These are phyloP conservation scores for Alces alces DNA, from an alignment of 2,113 vertebrate species.

Conservation along the genomic window DNA sequence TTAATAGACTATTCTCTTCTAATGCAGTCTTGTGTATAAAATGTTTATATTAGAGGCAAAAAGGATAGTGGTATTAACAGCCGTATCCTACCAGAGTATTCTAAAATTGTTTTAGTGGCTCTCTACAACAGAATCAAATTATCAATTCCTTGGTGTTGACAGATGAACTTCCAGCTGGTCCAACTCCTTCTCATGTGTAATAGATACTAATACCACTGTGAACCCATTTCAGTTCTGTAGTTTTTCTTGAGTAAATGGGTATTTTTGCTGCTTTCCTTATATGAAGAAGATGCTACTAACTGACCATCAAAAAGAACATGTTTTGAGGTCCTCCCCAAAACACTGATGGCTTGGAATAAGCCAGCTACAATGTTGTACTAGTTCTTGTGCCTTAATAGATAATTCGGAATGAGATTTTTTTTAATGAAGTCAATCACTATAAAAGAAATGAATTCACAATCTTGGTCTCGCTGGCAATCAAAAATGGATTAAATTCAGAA, in stretches of 20 bases:
- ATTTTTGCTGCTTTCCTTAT: neutral
- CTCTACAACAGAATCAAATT: neutral
- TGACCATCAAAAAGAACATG: neutral
- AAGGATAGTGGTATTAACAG: neutral
- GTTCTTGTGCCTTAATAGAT: neutral
- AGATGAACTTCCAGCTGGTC: neutral
- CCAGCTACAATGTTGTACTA: neutral
- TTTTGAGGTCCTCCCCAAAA: neutral
- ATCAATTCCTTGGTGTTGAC: neutral
- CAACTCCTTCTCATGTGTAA: conserved; percentile 70
- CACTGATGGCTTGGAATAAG: neutral
- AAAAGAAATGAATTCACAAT: conserved; percentile 7
- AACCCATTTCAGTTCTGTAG: neutral
- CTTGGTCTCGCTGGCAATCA: neutral
- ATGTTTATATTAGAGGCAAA: neutral
- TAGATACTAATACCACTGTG: neutral
- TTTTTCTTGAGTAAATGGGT: neutral
- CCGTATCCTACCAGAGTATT: neutral
- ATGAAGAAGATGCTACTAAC: neutral
- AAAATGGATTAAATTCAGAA: conserved; percentile 24
- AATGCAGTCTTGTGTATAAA: neutral
- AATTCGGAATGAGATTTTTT: neutral
- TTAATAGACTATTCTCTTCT: conserved; percentile 55
- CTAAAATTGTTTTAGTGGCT: neutral
- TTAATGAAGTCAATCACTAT: neutral